Conservation (phyloP, 2,113 vertebrate species). For the Trematomus loennbergii region DNA sequence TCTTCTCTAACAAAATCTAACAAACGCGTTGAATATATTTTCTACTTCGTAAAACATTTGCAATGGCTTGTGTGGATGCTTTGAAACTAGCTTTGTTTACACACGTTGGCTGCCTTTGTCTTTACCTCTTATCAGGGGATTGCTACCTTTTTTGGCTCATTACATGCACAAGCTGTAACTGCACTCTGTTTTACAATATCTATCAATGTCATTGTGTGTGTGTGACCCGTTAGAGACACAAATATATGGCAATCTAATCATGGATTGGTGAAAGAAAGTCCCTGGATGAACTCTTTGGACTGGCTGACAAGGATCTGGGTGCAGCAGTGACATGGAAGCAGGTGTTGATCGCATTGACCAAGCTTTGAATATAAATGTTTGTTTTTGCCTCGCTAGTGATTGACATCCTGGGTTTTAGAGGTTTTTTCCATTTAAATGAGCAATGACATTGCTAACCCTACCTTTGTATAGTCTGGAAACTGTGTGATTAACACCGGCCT, state of each 20-base stretch:
- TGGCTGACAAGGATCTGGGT: neutral
- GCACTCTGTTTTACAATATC: neutral
- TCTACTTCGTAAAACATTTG: slow-evolving; percentile 6
- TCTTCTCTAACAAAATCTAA: neutral
- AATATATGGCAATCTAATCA: neutral
- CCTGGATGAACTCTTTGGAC: neutral
- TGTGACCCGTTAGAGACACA: neutral
- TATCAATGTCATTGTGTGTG: neutral
- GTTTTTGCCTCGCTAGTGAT: neutral
- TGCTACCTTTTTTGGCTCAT: neutral
- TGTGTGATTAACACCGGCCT: neutral
- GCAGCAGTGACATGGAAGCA: slow-evolving; percentile 20
- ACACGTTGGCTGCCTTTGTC: neutral
- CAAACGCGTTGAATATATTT: neutral
- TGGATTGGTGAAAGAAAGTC: neutral
- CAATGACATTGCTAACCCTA: neutral
- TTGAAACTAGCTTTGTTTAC: neutral
- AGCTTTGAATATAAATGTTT: neutral
- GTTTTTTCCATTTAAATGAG: neutral
- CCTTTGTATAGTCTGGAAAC: neutral
- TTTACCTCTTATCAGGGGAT: neutral
- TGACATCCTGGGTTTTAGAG: neutral
- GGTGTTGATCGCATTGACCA: neutral
- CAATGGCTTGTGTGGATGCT: neutral
- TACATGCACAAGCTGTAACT: neutral